phyloP scores from a whole-genome alignment of 2,888 invertebrate genomes.

The Drosophila meridionalis region DNA sequence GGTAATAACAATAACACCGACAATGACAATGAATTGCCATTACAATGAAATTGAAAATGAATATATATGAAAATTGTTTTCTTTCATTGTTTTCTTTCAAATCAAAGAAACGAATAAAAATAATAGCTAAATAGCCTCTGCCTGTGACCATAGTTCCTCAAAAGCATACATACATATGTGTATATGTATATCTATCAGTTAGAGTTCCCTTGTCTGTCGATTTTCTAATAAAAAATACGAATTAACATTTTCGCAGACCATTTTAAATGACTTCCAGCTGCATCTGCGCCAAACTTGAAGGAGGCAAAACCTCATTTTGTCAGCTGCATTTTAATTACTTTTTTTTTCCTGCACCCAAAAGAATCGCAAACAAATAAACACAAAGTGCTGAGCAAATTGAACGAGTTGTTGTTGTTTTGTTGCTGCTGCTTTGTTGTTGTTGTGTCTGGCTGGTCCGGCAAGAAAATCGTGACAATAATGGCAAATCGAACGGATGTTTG shows the following conservation, averaged over 20 bases:
- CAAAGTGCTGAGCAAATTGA: conserved; percentile 32
- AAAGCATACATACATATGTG: not conserved
- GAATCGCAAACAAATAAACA: conserved; percentile 35
- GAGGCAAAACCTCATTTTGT: conserved; percentile 52
- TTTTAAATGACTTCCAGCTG: conserved; percentile 12
- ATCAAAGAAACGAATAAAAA: not conserved
- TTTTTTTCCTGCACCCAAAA: conserved; percentile 25
- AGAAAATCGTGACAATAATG: conserved; percentile 77
- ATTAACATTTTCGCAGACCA: conserved; percentile 3
- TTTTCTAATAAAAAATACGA: conserved; percentile 4
- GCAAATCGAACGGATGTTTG: conserved; percentile 75
- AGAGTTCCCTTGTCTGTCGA: not conserved
- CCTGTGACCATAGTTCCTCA: not conserved
- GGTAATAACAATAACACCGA: not conserved
- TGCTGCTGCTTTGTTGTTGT: conserved; percentile 39
- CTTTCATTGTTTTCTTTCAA: too few species aligned
- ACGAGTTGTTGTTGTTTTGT: conserved; percentile 19
- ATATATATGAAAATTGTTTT: too few species aligned
- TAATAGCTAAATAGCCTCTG: not conserved
- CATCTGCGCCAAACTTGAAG: conserved; percentile 22
- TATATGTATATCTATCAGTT: not conserved
- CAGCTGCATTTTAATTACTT: conserved; percentile 74
- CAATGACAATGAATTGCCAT: not conserved
- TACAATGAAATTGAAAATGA: too few species aligned
- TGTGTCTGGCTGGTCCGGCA: conserved; percentile 61